Percentiles rank a stretch among this genome's conserved stretches.
Conservation (phyloP, 2,113 vertebrate genomes). For the Myotis lucifugus region DNA sequence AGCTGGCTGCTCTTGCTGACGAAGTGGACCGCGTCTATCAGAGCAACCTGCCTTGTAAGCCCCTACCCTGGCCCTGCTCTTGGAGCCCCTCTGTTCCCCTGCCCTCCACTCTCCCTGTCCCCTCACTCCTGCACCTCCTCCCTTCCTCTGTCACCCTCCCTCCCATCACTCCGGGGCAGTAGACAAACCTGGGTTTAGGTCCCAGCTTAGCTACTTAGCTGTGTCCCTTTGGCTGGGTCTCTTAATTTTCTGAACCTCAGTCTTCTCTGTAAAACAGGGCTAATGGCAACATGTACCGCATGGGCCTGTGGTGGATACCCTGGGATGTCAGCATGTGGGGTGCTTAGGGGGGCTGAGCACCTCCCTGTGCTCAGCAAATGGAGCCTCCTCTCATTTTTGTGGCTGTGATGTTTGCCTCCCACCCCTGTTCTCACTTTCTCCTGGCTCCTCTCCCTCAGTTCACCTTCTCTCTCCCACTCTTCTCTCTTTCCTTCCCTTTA, state of each 20-base stretch:
- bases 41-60: slow-evolving; percentile 58
- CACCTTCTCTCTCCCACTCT: neutral
- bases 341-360: neutral
- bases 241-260: neutral
- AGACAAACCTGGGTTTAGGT: neutral
- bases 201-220: neutral
- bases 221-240: neutral
- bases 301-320: neutral
- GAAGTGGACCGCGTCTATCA: slow-evolving; percentile 58
- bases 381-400: neutral
- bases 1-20: slow-evolving; percentile 15
- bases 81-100: neutral
- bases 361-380: neutral
- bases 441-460: neutral
- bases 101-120: neutral
- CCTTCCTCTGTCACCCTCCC: neutral
- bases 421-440: neutral
- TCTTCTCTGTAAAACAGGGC: neutral
- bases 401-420: neutral
- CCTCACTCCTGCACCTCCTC: neutral
- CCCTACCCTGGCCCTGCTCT: neutral
- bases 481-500: neutral
- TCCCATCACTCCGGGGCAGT: neutral
- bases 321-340: neutral
- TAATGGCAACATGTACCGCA: neutral